Evolutionary conservation across 2,888 invertebrate species (phyloP).

Genomic region (Morpho deidamia): DNA sequence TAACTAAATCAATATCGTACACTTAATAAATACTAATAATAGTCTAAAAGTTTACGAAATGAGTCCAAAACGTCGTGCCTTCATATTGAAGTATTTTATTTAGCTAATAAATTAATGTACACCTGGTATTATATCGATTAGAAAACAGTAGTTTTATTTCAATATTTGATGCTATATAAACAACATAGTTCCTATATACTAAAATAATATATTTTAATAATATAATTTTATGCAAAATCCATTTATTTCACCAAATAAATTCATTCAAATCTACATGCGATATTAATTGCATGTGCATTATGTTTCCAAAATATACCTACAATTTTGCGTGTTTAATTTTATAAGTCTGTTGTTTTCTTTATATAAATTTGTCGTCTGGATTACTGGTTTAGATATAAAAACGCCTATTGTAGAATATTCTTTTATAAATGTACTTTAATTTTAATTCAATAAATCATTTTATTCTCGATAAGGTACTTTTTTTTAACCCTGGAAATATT

Average conservation of each 20-base stretch:
- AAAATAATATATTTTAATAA: constrained; percentile 5
- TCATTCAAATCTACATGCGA: neutral
- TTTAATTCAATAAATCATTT: too few species aligned
- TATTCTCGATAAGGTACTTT: too few species aligned
- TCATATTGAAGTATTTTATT: constrained; percentile 12
- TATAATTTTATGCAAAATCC: neutral
- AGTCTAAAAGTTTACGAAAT: constrained; percentile 8
- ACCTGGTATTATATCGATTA: neutral
- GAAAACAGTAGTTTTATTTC: constrained; percentile 9
- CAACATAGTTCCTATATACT: constrained; percentile 22
- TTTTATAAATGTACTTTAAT: too few species aligned
- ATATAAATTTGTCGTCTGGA: too few species aligned
- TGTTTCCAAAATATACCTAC: neutral
- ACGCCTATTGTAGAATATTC: too few species aligned
- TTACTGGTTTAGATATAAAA: too few species aligned
- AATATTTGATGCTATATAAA: constrained; percentile 13
- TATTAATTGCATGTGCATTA: neutral
- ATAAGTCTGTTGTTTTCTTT: too few species aligned
- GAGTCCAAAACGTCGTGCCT: constrained; percentile 12
- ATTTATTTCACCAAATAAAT: neutral
- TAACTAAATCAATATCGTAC: too few species aligned
- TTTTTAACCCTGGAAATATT: too few species aligned
- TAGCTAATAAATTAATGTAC: constrained; percentile 3
- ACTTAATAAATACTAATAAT: neutral
- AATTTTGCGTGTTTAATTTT: too few species aligned